Evolutionary conservation across 1,140 invertebrate species (phyloP), one percentile per base, ranked within the genome.

Genomic region (Aphelenchoides besseyi): DNA sequence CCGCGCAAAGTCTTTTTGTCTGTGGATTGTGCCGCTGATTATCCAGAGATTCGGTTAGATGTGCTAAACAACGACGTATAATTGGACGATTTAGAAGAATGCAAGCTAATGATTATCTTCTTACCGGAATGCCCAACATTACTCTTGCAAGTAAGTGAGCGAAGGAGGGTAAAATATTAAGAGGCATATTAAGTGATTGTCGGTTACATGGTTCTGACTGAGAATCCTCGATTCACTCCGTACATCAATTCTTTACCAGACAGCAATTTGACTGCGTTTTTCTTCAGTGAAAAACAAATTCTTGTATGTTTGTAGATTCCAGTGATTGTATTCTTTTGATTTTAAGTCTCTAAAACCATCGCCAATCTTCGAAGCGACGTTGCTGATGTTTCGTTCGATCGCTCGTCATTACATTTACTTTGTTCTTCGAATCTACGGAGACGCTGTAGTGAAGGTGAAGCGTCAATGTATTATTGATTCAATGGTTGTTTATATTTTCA

Each of bases 401-500:
- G 67, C 72, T n/a, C 37, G 75, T n/a, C 78, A 79, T 18, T 77
- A 55, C 52, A 74, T 77, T 30, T 77, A 77, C 52, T 77, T 77
- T 54, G 61, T 70, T 41, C 55, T 77, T 16, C 35, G 76, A 33
- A 76, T 81, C 18, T 8, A 78, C 3, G 41, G 64, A 5, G 72
- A 72, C 30, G 32, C 52, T 18, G 35, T 37, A n/a, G 37, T 76
- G n/a, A 69, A 30, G 12, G 66, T 35, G 26, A 71, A 8, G 61
- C n/a, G n/a, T n/a, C n/a, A n/a, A n/a, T n/a, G n/a, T n/a, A n/a
- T n/a, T n/a, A n/a, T n/a, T n/a, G n/a, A n/a, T n/a, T n/a, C 12
- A 28, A 9, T 59, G 1, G 55, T 18, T n/a, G 1, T 59, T 59
- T 12, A 1, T 1, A 12, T 59, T 59, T 59, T 59, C 12, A 59